Base-by-base conservation (phyloP, 2,888 invertebrate genomes). In the Eupsilia transversa region DNA sequence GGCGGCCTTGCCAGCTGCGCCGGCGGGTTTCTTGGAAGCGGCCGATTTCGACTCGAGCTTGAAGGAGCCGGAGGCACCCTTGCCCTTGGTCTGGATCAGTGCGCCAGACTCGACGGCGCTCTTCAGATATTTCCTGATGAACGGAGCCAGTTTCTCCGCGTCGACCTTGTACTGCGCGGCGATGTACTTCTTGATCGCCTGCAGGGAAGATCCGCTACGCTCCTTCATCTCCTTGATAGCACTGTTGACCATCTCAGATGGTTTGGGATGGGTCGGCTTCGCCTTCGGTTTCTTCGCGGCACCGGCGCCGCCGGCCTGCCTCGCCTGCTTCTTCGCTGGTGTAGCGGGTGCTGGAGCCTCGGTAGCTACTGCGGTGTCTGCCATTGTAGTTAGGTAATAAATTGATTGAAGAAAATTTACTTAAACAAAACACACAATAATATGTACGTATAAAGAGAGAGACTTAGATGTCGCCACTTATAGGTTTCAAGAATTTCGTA, bases 121-220 rank as follows among this genome's bases (percentile, higher is more conserved):
- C 67, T 72, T 77, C 63, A 70, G 74, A 64, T 96, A 97, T 77
- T 97, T 97, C 81, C 96, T 97, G 85, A 97, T 97, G 91, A 96
- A 97, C 3, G 96, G 96, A 1, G 97, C 94, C 63, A 97, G 89
- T 86, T 97, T 97, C 76, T 97, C 97, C 1, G 95, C 94, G 88
- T 97, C 97, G 10, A 97, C 94, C 77, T 97, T 97, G 95, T 97
- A 97, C 74, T 96, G 97, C 38, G 95, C 93, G 17, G 95, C 92
- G 66, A 98, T 96, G 90, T 97, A 97, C 88, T 97, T 97, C 90
- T 97, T 97, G 90, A 97, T 97, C 3, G 94, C 94, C 89, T 91
- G 95, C 80, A 92, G 88, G 1, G 97, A 97, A 0, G 97, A 97
- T 43, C 97, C 97, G 70, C 96, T 96, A 43, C 97, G 95, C 86